A percentile compares a stretch with the other conserved stretches of the same genome.
Evolutionary conservation across 1,140 invertebrate species (phyloP).

Genomic region (Bombus polaris): DNA sequence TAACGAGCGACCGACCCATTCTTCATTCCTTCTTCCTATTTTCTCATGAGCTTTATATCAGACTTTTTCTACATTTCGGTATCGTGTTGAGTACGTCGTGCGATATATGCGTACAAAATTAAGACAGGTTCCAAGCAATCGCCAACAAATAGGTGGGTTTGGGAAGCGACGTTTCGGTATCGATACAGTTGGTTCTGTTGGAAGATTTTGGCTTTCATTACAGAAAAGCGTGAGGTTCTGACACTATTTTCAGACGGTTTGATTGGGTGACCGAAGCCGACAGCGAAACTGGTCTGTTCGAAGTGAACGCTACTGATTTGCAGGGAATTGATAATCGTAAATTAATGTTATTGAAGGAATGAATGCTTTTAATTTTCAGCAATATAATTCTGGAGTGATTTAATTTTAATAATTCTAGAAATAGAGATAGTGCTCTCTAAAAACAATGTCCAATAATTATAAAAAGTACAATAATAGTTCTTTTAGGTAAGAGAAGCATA

Average conservation of each 20-base stretch:
- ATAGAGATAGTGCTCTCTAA: too few species aligned
- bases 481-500: too few species aligned
- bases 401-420: background rate
- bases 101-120: constrained; percentile 9
- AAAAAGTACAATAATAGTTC: too few species aligned
- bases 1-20: constrained; percentile 45
- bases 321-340: background rate
- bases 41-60: background rate
- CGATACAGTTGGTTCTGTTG: background rate
- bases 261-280: background rate
- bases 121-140: constrained; percentile 19
- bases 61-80: background rate
- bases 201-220: background rate
- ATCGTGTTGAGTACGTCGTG: constrained; percentile 21
- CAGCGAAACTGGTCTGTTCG: too few species aligned
- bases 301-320: background rate
- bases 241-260: background rate
- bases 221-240: background rate
- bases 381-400: background rate
- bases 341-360: background rate
- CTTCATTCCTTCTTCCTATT: background rate
- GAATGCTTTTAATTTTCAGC: too few species aligned
- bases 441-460: too few species aligned
- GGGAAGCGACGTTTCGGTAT: background rate
- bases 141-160: background rate